phyloP scores from a whole-genome alignment of 1,140 invertebrate species.

The Drosophila virilis region DNA sequence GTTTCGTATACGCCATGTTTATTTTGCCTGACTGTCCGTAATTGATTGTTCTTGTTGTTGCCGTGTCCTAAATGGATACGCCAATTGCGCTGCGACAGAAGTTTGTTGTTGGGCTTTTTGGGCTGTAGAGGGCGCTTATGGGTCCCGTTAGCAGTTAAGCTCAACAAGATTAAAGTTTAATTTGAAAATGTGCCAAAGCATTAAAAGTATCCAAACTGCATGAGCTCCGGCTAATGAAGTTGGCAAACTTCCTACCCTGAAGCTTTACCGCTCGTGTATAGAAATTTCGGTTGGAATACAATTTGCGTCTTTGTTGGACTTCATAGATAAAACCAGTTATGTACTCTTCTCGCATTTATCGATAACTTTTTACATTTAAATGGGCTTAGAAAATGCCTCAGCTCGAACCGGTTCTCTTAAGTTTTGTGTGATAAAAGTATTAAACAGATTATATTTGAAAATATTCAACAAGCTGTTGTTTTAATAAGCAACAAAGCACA shows the following conservation, averaged over 20 bases:
- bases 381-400: too few relatives aligned
- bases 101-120: conserved; percentile 47
- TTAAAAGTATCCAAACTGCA: conserved; percentile 56
- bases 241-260: conserved; percentile 7
- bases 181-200: conserved; percentile 70
- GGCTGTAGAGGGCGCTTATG: conserved; percentile 29
- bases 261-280: background rate
- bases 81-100: conserved; percentile 63
- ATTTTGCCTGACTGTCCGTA: conserved; percentile 46
- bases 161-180: conserved; percentile 52
- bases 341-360: too few relatives aligned
- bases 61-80: conserved; percentile 63
- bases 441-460: too few relatives aligned
- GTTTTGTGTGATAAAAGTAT: too few relatives aligned
- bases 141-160: conserved; percentile 18
- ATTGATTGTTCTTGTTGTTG: conserved; percentile 70
- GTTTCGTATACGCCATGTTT: conserved; percentile 33
- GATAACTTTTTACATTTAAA: too few relatives aligned
- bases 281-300: too few relatives aligned
- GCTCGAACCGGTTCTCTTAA: too few relatives aligned
- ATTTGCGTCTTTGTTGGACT: too few relatives aligned
- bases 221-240: conserved; percentile 11
- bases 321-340: too few relatives aligned
- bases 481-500: background rate
- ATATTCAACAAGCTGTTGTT: background rate